Evolutionary conservation across 2,113 vertebrate species (phyloP), one percentile per base, ranked within the genome.

Genomic region (Alces alces): DNA sequence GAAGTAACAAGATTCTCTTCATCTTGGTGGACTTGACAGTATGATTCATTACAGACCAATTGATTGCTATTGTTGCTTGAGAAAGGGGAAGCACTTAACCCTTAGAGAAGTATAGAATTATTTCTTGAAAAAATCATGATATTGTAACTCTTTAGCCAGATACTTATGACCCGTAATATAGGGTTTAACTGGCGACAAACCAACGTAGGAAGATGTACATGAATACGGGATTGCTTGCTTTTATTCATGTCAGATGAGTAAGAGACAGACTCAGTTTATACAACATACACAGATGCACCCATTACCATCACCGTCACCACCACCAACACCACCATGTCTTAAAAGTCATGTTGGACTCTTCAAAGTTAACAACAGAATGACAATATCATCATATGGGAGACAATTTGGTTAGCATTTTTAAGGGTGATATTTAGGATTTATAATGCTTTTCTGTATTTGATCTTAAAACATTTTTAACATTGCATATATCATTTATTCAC

Each of bases 1-100:
- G 19, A 88, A 91, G 7, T 93, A 96, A 96, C 50, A 61, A 92
- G 89, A 96, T 95, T 89, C 86, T 86, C 66, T 87, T 95, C 47
- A 76, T 93, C 50, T 87, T 57, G 66, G 87, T 36, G 70, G 36
- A 94, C 54, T 88, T 70, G 54, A 95, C n/a, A 82, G 5, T 5
- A 30, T 90, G 60, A 90, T 85, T 93, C 64, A 52, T 79, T 92
- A 66, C 27, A 47, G 33, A 47, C 21, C 23, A 93, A 54, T 2
- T 45, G 27, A 58, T 86, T 50, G 2, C 5, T 73, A 7, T 12
- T 36, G 57, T 19, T 86, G 1, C 7, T 85, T 87, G n/a, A 86
- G 2, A 58, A 82, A 89, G 30, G 58, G 87, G 8, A 96, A 64
- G 43, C 1, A 10, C 12, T 86, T 93, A 50, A 8, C 11, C 19